A percentile compares a stretch with the other conserved stretches of the same genome.
Evolutionary conservation across 2,797 vertebrate species (phyloP).

Genomic region (Nothura maculosa): DNA sequence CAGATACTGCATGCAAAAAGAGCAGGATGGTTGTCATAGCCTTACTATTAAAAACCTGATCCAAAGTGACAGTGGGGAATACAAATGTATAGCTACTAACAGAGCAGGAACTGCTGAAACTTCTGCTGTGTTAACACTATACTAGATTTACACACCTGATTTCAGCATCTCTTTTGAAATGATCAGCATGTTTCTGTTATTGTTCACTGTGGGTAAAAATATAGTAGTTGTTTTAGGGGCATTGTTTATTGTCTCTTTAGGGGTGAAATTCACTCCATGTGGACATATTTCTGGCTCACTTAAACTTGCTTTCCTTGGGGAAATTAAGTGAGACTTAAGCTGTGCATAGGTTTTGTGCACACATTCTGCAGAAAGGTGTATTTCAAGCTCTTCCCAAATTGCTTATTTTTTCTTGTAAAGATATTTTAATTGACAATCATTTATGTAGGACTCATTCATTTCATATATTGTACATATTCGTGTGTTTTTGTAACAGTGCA

Average conservation of each 20-base stretch:
- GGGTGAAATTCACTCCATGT: constrained; percentile 24
- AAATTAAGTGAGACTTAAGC: constrained; percentile 33
- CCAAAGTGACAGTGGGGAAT: constrained; percentile 90
- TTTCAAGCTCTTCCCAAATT: background rate
- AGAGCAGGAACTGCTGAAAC: constrained; percentile 87
- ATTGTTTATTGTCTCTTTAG: constrained; percentile 57
- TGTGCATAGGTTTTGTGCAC: constrained; percentile 20
- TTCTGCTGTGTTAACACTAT: constrained; percentile 87
- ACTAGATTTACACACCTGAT: constrained; percentile 68
- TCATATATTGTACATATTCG: constrained; percentile 69
- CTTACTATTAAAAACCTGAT: constrained; percentile 89
- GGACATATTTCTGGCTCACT: constrained; percentile 26
- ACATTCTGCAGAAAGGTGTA: background rate
- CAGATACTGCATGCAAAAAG: constrained; percentile 89
- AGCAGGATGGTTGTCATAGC: constrained; percentile 89
- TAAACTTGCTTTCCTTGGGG: background rate
- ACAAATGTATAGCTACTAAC: constrained; percentile 92
- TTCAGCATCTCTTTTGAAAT: constrained; percentile 31
- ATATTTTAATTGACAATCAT: constrained; percentile 14
- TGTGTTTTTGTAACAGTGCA: constrained; percentile 35
- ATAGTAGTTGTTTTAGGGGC: constrained; percentile 55
- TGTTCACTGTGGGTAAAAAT: constrained; percentile 11
- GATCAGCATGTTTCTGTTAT: background rate
- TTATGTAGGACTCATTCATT: constrained; percentile 23
- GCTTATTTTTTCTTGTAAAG: constrained; percentile 46